Evolutionary conservation across 2,888 invertebrate genomes (phyloP).

Genomic region (Eurytoma adleriae): DNA sequence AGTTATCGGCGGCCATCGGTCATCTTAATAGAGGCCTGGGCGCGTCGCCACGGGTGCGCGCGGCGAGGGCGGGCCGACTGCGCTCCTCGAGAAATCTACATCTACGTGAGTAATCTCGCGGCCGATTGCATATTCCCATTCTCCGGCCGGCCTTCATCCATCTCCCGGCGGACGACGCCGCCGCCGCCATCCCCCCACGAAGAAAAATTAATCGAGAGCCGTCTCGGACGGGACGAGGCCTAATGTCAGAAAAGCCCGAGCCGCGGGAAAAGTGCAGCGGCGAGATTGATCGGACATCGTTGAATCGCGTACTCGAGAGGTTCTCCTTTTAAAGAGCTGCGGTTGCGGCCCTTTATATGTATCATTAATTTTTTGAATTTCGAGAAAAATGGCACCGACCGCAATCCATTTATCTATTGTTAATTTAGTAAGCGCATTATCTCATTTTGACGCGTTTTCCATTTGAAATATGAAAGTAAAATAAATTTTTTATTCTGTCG

Average conservation of each 20-base stretch:
- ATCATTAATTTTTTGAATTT: slow-evolving; percentile 28
- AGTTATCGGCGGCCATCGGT: too few relatives aligned
- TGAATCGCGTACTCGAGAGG: not conserved
- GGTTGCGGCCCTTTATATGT: not conserved
- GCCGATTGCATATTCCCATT: too few relatives aligned
- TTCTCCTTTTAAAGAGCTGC: not conserved
- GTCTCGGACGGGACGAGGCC: not conserved
- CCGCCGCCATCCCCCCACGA: not conserved
- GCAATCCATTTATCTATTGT: too few relatives aligned
- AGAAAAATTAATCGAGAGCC: slow-evolving; percentile 24
- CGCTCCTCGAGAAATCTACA: too few relatives aligned
- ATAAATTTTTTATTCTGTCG: too few relatives aligned
- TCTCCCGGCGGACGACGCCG: slow-evolving; percentile 13
- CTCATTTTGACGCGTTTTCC: too few relatives aligned
- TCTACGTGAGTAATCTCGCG: too few relatives aligned
- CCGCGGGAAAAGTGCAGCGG: slow-evolving; percentile 14
- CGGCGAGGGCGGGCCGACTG: too few relatives aligned
- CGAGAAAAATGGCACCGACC: not conserved
- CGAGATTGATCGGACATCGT: slow-evolving; percentile 17
- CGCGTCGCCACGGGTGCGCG: too few relatives aligned
- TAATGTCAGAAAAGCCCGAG: not conserved
- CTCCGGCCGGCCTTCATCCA: slow-evolving; percentile 8
- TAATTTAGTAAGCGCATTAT: too few relatives aligned
- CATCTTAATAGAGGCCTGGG: too few relatives aligned
- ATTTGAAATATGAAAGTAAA: too few relatives aligned